Evolutionary conservation across 1,140 invertebrate species (phyloP).

Genomic region (Drosophila mayri): DNA sequence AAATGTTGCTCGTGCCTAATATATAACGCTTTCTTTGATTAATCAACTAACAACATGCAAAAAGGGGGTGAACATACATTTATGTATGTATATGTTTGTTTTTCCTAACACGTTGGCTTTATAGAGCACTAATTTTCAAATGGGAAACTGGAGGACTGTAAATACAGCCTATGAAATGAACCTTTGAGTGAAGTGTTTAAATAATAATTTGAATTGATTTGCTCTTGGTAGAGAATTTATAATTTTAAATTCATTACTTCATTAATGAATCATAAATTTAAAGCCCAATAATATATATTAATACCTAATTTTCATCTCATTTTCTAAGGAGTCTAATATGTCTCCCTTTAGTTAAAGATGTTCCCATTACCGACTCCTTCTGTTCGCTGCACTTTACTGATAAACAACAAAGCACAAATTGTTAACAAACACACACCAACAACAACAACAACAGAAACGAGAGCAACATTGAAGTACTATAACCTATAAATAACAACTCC

Average conservation of each 20-base stretch:
- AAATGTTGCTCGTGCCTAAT: constrained; percentile 9
- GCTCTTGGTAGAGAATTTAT: too few species aligned
- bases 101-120: background rate
- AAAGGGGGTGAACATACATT: background rate
- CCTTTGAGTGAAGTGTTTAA: background rate
- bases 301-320: background rate
- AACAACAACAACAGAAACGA: background rate
- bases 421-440: constrained; percentile 42
- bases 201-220: background rate
- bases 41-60: constrained; percentile 15
- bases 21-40: constrained; percentile 41
- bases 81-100: background rate
- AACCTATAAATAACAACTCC: constrained; percentile 73
- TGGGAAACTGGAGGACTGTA: background rate
- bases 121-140: background rate
- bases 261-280: background rate
- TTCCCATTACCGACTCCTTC: constrained; percentile 14
- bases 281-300: background rate
- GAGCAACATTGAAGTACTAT: constrained; percentile 43
- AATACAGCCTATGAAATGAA: background rate
- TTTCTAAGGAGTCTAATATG: too few species aligned
- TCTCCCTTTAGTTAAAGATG: constrained; percentile 12
- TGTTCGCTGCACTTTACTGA: constrained; percentile 68
- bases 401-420: constrained; percentile 72
- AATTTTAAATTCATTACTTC: background rate